A percentile compares a stretch with the other conserved stretches of the same genome.
These are phyloP conservation scores for Tridacna crocea DNA, from an alignment of 2,888 invertebrate genomes.

Conservation along the genomic window DNA sequence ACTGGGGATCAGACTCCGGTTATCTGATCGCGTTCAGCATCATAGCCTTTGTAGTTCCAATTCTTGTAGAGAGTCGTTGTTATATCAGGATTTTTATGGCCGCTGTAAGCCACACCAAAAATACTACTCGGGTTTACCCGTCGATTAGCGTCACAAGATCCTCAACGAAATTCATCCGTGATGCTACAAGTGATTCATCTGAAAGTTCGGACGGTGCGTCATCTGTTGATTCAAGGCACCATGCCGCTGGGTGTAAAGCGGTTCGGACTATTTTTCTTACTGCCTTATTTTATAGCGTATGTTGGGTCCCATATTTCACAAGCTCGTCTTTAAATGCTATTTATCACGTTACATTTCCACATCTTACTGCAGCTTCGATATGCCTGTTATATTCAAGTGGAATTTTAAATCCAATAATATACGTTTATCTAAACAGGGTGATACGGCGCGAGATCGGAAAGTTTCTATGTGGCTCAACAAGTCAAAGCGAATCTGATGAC, in stretches of 20 bases:
- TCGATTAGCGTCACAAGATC: conserved; percentile 33
- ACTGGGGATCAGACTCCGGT: conserved; percentile 52
- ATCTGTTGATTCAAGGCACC: conserved; percentile 5
- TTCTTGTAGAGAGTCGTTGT: conserved; percentile 67
- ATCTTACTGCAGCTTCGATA: conserved; percentile 63
- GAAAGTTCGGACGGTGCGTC: conserved; percentile 40
- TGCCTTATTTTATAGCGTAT: conserved; percentile 64
- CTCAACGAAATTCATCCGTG: conserved; percentile 3
- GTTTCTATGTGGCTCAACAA: conserved; percentile 63
- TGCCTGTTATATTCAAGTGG: conserved; percentile 68
- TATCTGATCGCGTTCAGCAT: conserved; percentile 55
- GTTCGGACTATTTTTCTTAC: conserved; percentile 72
- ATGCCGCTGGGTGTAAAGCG: conserved; percentile 70
- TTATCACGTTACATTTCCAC: conserved; percentile 24
- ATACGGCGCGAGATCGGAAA: conserved; percentile 69
- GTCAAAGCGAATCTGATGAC: conserved; percentile 62
- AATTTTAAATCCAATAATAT: conserved; percentile 71
- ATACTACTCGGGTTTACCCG: conserved; percentile 64
- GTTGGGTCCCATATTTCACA: conserved; percentile 71
- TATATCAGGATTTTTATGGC: conserved; percentile 73
- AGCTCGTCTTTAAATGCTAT: conserved; percentile 43
- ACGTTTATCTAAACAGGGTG: conserved; percentile 73
- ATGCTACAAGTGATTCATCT: conserved; percentile 43
- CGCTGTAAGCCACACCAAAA: conserved; percentile 69
- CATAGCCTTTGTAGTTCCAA: conserved; percentile 59